Evolutionary conservation across 2,888 invertebrate genomes (phyloP).

Genomic region (Drosophila longiperda): DNA sequence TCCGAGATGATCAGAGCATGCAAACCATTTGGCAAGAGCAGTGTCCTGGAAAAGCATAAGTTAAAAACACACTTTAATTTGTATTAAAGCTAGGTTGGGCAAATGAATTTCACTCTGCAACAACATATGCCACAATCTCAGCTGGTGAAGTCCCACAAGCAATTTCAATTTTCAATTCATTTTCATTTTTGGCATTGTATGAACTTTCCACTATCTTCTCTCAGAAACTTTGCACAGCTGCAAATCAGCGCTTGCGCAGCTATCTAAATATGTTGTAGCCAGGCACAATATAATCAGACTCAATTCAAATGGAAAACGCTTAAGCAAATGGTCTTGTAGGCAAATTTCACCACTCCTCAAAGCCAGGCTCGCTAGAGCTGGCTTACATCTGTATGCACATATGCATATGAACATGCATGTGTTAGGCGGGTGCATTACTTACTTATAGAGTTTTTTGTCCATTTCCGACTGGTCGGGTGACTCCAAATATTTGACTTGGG

Average conservation of each 20-base stretch:
- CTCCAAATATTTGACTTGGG: conserved; percentile 82
- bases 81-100: not conserved
- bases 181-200: not conserved
- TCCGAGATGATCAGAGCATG: conserved; percentile 91
- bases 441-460: conserved; percentile 93
- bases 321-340: not conserved
- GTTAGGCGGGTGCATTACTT: conserved; percentile 25
- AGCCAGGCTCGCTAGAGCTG: not conserved
- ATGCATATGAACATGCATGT: not conserved
- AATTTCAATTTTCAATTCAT: not conserved
- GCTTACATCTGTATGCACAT: not conserved
- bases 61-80: not conserved
- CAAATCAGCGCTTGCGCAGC: not conserved
- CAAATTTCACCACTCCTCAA: not conserved
- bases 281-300: not conserved
- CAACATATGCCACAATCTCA: not conserved
- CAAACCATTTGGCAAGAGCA: conserved; percentile 89
- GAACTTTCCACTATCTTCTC: not conserved
- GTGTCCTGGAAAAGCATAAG: conserved; percentile 85
- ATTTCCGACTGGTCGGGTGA: conserved; percentile 90
- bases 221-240: not conserved
- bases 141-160: not conserved
- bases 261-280: not conserved
- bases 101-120: not conserved
- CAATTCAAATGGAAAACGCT: not conserved